Conservation (phyloP, 2,113 vertebrate genomes). For the Silurus glanis region DNA sequence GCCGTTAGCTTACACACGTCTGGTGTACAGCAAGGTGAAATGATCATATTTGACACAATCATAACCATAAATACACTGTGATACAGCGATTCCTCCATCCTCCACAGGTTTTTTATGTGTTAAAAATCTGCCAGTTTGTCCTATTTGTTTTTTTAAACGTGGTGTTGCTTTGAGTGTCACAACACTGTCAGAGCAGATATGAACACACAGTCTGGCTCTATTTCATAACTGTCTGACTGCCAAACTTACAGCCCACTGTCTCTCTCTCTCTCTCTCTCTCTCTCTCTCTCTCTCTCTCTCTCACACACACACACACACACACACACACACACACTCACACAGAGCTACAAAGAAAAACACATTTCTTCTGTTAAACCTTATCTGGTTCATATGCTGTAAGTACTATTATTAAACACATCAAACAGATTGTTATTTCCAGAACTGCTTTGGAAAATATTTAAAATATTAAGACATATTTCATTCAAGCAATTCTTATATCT, state of each 20-base stretch:
- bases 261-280: too few species aligned
- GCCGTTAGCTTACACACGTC: neutral
- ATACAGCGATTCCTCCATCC: neutral
- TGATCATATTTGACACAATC: neutral
- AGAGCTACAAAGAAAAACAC: neutral
- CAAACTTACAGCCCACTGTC: neutral
- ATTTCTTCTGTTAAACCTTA: neutral
- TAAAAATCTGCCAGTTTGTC: neutral
- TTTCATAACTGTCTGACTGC: neutral
- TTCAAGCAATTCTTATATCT: neutral
- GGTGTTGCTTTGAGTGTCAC: neutral
- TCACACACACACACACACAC: neutral
- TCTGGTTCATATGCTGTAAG: neutral
- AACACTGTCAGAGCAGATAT: neutral
- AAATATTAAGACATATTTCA: neutral
- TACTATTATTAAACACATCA: neutral
- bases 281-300: neutral
- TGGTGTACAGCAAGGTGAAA: neutral
- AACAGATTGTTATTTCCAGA: neutral
- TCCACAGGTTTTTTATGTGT: neutral
- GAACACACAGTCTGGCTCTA: neutral
- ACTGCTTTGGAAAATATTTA: neutral
- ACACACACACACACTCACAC: slow-evolving; percentile 4
- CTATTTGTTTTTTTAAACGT: neutral
- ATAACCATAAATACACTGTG: neutral